Evolutionary conservation across 2,888 invertebrate genomes (phyloP).

Genomic region (Smittia aterrima): DNA sequence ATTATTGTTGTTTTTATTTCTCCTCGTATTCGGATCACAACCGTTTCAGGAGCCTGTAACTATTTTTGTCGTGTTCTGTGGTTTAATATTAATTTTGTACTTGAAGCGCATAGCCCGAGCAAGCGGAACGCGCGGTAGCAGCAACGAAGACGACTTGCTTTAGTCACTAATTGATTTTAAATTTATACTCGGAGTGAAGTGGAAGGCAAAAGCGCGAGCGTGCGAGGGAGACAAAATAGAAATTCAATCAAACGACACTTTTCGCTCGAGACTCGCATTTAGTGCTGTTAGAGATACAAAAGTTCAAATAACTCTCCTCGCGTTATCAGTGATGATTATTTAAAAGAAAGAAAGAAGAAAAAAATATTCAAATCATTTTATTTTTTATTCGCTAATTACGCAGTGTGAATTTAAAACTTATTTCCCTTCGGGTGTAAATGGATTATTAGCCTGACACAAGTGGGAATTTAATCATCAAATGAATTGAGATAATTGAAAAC

Average conservation of each 20-base stretch:
- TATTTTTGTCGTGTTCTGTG: conserved; percentile 38
- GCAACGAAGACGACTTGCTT: conserved; percentile 1
- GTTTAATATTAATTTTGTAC: conserved; percentile 41
- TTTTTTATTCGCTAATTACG: conserved; percentile 16
- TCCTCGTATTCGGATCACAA: neutral
- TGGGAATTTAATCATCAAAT: conserved; percentile 2
- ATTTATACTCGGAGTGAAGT: conserved; percentile 14
- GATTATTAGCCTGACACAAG: too few species aligned
- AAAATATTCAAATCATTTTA: too few species aligned
- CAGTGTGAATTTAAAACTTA: conserved; percentile 6
- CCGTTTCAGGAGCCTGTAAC: conserved; percentile 31
- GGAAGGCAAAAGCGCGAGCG: neutral
- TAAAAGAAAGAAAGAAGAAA: too few species aligned
- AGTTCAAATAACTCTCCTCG: conserved; percentile 24
- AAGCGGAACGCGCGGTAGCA: conserved; percentile 13
- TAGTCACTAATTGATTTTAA: conserved; percentile 10
- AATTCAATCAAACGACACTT: conserved; percentile 28
- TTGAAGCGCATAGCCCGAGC: conserved; percentile 36
- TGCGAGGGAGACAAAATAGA: neutral
- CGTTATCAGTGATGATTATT: conserved; percentile 34
- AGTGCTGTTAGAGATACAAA: conserved; percentile 9
- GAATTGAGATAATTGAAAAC: neutral
- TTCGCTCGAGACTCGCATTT: neutral
- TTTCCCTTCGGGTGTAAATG: too few species aligned
- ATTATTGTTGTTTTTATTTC: conserved; percentile 40